A percentile compares a stretch with the other conserved stretches of the same genome.
Evolutionary conservation across 2,797 vertebrate genomes (phyloP).

Genomic region (Diceros bicornis): DNA sequence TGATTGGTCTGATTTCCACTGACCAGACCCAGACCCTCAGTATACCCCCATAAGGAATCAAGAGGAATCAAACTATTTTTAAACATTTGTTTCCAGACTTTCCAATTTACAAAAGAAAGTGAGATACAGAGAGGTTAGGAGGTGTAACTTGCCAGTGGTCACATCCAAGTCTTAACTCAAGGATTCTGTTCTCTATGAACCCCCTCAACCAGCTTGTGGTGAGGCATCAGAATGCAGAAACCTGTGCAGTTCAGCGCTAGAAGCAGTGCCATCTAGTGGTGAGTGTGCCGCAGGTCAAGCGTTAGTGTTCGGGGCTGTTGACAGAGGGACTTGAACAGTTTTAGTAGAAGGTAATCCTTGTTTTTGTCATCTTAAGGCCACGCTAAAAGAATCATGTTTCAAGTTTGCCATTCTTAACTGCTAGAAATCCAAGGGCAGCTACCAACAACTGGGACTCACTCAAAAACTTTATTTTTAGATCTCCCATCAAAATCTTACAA

Average conservation of each 20-base stretch:
- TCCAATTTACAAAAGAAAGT: neutral
- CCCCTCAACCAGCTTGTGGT: neutral
- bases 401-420: neutral
- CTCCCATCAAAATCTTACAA: neutral
- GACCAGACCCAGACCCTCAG: neutral
- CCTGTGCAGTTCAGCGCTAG: neutral
- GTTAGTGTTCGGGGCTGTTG: neutral
- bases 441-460: slow-evolving; percentile 7
- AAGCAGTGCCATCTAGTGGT: slow-evolving; percentile 59
- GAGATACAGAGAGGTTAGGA: neutral
- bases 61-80: neutral
- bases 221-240: neutral
- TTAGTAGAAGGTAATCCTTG: neutral
- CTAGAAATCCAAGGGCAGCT: neutral
- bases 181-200: neutral
- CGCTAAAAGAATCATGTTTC: neutral
- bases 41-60: neutral
- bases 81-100: neutral
- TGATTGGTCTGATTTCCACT: neutral
- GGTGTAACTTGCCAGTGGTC: neutral
- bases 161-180: neutral
- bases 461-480: neutral
- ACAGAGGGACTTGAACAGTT: neutral
- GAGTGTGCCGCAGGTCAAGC: neutral
- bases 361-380: neutral